Conservation (phyloP, 1,140 invertebrate species). For the Drosophila kanapiae region DNA sequence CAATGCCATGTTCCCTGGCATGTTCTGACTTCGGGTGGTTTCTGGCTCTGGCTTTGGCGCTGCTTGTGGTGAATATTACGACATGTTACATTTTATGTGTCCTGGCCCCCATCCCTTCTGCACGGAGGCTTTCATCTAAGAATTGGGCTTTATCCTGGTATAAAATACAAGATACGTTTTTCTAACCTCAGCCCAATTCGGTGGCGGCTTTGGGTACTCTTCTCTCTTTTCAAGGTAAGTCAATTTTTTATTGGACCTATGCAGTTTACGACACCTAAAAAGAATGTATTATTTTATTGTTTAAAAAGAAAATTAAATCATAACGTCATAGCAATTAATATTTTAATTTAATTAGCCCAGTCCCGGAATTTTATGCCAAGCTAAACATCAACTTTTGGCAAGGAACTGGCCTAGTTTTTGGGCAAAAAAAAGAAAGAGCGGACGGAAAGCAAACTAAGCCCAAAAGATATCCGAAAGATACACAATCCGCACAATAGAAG, state of each 20-base stretch:
- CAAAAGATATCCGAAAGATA: conserved; percentile 44
- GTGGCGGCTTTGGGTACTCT: background rate
- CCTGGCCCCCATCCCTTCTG: conserved; percentile 11
- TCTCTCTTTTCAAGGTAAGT: background rate
- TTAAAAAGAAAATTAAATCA: background rate
- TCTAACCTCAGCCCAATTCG: background rate
- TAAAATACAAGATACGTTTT: conserved; percentile 8
- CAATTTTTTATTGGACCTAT: background rate
- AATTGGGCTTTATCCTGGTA: conserved; percentile 2
- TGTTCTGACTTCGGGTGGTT: conserved; percentile 50
- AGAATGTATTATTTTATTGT: background rate
- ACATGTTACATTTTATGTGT: conserved; percentile 72
- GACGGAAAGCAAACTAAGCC: conserved; percentile 17
- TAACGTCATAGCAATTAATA: conserved; percentile 40
- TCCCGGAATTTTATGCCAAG: conserved; percentile 30
- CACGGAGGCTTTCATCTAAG: background rate
- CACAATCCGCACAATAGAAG: conserved; percentile 14
- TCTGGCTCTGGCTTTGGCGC: conserved; percentile 7
- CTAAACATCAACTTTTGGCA: conserved; percentile 51
- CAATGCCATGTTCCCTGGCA: conserved; percentile 68
- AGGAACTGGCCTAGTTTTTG: conserved; percentile 66
- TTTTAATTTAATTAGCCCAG: conserved; percentile 73
- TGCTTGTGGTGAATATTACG: conserved; percentile 73
- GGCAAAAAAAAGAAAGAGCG: background rate
- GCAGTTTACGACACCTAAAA: background rate